A percentile compares a stretch with the other conserved stretches of the same genome.
Evolutionary conservation across 2,888 invertebrate species (phyloP).

Genomic region (Eubasilissa splendida): DNA sequence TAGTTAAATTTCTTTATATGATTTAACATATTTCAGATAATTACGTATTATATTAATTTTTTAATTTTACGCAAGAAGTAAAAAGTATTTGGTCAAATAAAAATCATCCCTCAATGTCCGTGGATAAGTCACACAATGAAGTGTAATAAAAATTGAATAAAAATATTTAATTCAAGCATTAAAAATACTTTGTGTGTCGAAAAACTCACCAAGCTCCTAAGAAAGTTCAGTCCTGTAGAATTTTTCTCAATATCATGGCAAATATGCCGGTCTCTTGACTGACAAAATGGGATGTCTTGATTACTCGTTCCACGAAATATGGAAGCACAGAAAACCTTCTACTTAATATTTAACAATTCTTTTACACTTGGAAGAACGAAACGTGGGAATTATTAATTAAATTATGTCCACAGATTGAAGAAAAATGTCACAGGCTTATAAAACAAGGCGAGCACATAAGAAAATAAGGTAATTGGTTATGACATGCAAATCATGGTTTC

Average conservation of each 20-base stretch:
- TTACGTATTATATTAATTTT: no score
- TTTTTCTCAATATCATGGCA: conserved; percentile 26
- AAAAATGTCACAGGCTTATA: not conserved
- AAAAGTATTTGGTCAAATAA: no score
- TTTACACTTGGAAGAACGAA: conserved; percentile 23
- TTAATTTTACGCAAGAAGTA: no score
- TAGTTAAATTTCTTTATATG: no score
- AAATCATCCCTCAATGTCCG: no score
- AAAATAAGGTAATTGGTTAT: conserved; percentile 14
- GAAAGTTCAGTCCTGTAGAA: conserved; percentile 14
- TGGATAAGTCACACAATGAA: no score
- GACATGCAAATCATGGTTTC: conserved; percentile 10
- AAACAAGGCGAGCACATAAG: not conserved
- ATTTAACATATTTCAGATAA: no score
- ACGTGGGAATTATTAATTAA: conserved; percentile 14
- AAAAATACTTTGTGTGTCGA: not conserved
- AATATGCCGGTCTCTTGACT: conserved; percentile 16
- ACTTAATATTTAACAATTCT: conserved; percentile 4
- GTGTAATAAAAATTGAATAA: not conserved
- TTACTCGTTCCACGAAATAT: conserved; percentile 15
- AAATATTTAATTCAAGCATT: not conserved
- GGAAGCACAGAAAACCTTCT: conserved; percentile 23
- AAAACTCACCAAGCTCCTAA: conserved; percentile 7
- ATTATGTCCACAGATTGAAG: conserved; percentile 11
- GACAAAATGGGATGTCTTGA: not conserved